These are phyloP conservation scores for Venusia cambrica DNA, from an alignment of 2,888 invertebrate species.

Conservation along the genomic window DNA sequence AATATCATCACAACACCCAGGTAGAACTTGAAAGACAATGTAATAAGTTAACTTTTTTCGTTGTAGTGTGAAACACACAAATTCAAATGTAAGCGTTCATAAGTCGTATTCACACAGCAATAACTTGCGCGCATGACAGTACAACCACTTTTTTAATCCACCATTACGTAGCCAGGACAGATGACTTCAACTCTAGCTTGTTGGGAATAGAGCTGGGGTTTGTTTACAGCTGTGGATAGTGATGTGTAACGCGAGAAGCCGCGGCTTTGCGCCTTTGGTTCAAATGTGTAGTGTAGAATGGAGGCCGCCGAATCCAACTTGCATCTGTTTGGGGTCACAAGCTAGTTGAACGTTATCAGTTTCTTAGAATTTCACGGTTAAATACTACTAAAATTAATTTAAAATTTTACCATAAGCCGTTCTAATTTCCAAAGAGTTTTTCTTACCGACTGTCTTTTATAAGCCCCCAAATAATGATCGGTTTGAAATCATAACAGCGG, in stretches of 20 bases:
- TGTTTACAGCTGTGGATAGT: conserved; percentile 15
- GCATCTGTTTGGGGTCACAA: conserved; percentile 22
- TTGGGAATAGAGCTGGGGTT: conserved; percentile 4
- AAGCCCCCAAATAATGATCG: conserved; percentile 11
- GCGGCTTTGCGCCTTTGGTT: conserved; percentile 34
- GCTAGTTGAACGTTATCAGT: conserved; percentile 18
- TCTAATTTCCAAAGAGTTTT: background rate
- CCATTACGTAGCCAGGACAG: conserved; percentile 16
- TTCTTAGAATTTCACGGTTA: conserved; percentile 11
- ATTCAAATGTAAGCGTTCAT: conserved; percentile 29
- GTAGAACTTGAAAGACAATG: conserved; percentile 7
- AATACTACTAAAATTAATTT: conserved; percentile 17
- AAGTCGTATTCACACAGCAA: conserved; percentile 27
- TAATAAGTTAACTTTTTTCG: conserved; percentile 18
- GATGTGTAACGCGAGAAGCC: conserved; percentile 34
- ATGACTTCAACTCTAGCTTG: conserved; percentile 8
- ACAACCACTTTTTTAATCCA: conserved; percentile 37
- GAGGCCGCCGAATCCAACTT: conserved; percentile 21
- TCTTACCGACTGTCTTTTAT: conserved; percentile 2
- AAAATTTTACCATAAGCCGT: conserved; percentile 2
- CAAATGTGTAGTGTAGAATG: conserved; percentile 35
- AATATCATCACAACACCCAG: conserved; percentile 1
- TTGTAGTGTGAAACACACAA: conserved; percentile 23
- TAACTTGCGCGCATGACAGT: conserved; percentile 32
- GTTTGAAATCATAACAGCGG: conserved; percentile 25